Evolutionary conservation across 2,888 invertebrate genomes (phyloP), one percentile per base, ranked within the genome.

Genomic region (Aspidiotus destructor): DNA sequence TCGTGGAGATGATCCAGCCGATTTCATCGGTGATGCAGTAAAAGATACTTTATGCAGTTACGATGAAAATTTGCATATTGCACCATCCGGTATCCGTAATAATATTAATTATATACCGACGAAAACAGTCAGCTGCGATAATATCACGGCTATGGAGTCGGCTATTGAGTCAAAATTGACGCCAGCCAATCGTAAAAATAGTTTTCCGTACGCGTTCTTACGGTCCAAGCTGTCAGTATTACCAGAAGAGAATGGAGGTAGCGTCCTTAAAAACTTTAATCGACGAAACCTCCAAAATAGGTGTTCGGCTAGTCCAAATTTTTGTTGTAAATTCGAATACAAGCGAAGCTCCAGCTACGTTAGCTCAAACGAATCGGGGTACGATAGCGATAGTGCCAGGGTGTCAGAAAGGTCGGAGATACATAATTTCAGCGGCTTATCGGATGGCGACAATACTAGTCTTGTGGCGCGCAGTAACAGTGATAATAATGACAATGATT

Each of bases 311-410:
- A 60, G 68, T 41, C 69, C 69, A 1, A 62, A 57, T 13, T 11
- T 62, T 7, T 57, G 57, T 13, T 57, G 57, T 40, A 44, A 54
- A 41, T 57, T 62, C 42, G 69, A 71, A 42, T 71, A 70, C 58
- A 69, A 70, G 7, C 64, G 70, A 5, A 70, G 70, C 52, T 69
- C 67, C 75, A 87, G 86, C 78, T 88, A 88, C 77, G 84, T 88
- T 62, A 88, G 88, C 77, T 89, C 88, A 60, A 89, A 88, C 77
- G 89, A 89, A 78, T 89, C 88, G 62, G 89, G 89, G 55, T 89
- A 89, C 76, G 89, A 89, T 75, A 88, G 88, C 77, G 89, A 89
- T 76, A 85, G 87, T 64, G 65, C 70, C 48, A 60, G 65, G 40
- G 62, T 68, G 17, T 68, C 68, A 11, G 68, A 68, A 79, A 72